Evolutionary conservation across 2,888 invertebrate genomes (phyloP), one percentile per base, ranked within the genome.

Genomic region (Lottia scabra): DNA sequence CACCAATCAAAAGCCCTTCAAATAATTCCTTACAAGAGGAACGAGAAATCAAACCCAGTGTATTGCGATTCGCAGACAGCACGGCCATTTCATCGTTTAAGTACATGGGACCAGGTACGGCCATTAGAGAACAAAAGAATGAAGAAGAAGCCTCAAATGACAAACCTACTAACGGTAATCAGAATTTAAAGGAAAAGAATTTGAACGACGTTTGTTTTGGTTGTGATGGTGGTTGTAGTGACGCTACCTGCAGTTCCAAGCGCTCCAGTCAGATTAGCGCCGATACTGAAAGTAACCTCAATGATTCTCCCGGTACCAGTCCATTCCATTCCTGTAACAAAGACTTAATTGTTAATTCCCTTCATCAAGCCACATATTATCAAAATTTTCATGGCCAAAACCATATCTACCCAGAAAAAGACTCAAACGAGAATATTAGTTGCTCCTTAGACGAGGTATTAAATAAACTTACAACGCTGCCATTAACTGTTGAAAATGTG

Each of bases 151-250:
- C 26, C 16, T 67, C 67, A 27, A 68, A 44, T 23, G 69, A 26
- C 26, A 70, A 67, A 38, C 69, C 64, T 26, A 70, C 63, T 26
- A 75, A n/a, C n/a, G n/a, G n/a, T n/a, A n/a, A 69, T 64, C 63
- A 70, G 65, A 71, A 67, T 26, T 30, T 73, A 16, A 75, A 79
- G 67, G 78, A 81, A 64, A 80, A 76, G 63, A 87, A 87, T 74
- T 78, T 88, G 68, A 87, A 88, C 72, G 88, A 88, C 70, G 85
- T 88, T 64, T 88, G 88, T 78, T 87, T 87, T 74, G 87, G 88
- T 46, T 88, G 87, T 78, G 86, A 87, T 70, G 87, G 88, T 8
- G 82, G 81, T 19, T 88, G 87, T 77, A 84, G 84, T 63, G 88
- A 88, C 73, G 79, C 80, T 62, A 84, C 82, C 4, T 87, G 87